phyloP scores from a whole-genome alignment of 2,797 vertebrate genomes.

The Pantherophis vulpinus region DNA sequence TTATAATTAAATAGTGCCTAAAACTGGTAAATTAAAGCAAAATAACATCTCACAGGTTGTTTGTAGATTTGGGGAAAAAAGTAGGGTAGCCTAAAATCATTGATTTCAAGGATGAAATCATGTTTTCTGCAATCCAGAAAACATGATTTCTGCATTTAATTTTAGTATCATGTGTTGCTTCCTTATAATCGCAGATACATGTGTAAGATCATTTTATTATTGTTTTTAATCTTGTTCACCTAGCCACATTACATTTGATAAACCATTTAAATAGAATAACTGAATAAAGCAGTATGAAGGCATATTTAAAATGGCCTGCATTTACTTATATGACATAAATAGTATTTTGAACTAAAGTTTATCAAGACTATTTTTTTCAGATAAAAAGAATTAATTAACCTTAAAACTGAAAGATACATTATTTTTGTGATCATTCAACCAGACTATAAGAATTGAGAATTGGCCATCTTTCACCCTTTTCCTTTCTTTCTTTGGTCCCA shows the following conservation, averaged over 20 bases:
- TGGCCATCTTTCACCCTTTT: no score
- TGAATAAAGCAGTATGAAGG: background rate
- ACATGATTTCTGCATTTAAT: background rate
- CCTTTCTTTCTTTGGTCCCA: background rate
- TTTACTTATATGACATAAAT: background rate
- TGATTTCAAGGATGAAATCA: background rate
- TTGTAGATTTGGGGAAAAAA: background rate
- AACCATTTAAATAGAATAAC: background rate
- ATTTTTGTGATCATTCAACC: background rate
- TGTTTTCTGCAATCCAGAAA: background rate
- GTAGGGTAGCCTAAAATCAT: background rate
- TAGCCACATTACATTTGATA: background rate
- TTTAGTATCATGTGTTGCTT: background rate
- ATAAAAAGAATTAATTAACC: background rate
- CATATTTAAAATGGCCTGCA: background rate
- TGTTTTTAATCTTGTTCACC: background rate
- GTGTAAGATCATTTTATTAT: background rate
- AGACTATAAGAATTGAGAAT: background rate
- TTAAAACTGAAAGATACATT: background rate
- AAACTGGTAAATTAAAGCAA: conserved; percentile 2
- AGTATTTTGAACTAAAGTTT: background rate
- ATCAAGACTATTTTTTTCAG: background rate
- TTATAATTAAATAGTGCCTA: conserved; percentile 15
- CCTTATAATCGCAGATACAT: background rate
- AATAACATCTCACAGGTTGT: background rate